These are phyloP conservation scores for Rhegmatorhina hoffmannsi DNA, from an alignment of 2,113 vertebrate genomes.

Conservation along the genomic window DNA sequence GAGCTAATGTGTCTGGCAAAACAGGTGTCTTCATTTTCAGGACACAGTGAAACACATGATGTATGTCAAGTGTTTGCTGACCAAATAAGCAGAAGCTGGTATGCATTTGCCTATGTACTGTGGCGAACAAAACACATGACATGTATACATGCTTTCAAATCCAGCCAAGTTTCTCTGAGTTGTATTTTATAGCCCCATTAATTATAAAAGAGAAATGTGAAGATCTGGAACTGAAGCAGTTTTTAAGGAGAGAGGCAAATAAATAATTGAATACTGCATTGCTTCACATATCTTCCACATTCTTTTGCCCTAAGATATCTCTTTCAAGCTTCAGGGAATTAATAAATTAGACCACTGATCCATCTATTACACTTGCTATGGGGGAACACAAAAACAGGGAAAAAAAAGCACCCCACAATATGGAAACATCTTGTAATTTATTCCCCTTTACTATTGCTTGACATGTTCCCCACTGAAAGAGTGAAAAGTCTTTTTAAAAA, in stretches of 20 bases:
- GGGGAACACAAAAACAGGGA: neutral
- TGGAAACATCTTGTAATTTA: neutral
- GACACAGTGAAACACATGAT: neutral
- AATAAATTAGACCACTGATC: constrained; percentile 45
- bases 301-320: constrained; percentile 40
- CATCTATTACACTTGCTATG: constrained; percentile 32
- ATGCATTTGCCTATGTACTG: neutral
- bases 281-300: constrained; percentile 19
- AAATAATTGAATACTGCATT: constrained; percentile 56
- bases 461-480: neutral
- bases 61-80: neutral
- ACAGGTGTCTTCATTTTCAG: neutral
- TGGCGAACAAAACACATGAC: neutral
- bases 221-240: constrained; percentile 38
- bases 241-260: constrained; percentile 58
- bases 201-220: constrained; percentile 57
- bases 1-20: neutral
- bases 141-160: neutral
- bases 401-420: neutral
- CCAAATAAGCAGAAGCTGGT: neutral
- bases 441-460: neutral
- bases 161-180: neutral
- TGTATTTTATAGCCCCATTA: constrained; percentile 39
- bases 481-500: neutral
- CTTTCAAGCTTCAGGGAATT: constrained; percentile 57